A percentile compares a stretch with the other conserved stretches of the same genome.
These are phyloP conservation scores for Silurus glanis DNA, from an alignment of 2,113 vertebrate genomes.

Conservation along the genomic window DNA sequence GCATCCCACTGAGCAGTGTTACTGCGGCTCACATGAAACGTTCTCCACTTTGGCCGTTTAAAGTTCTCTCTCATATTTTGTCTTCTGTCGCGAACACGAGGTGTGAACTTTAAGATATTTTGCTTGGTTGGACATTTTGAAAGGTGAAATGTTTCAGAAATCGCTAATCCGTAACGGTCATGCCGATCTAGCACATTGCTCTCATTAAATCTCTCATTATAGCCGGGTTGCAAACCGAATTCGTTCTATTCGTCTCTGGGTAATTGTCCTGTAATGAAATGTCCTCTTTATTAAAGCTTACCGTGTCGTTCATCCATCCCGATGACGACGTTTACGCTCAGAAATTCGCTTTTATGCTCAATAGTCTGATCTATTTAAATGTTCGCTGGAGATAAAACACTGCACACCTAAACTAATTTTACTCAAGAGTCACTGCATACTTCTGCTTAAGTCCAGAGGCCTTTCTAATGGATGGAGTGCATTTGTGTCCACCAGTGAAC, in stretches of 20 bases:
- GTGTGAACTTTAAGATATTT: not conserved
- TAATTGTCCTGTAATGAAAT: slow-evolving; percentile 43
- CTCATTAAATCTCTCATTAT: slow-evolving; percentile 42
- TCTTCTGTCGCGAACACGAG: not conserved
- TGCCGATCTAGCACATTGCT: not conserved
- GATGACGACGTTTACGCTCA: slow-evolving; percentile 20
- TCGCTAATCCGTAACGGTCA: not conserved
- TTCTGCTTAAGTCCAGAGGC: slow-evolving; percentile 1
- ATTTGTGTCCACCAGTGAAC: too few species aligned
- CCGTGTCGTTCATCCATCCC: slow-evolving; percentile 9
- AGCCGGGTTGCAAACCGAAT: slow-evolving; percentile 34
- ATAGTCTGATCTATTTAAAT: not conserved
- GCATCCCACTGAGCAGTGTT: not conserved
- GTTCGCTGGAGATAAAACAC: slow-evolving; percentile 28
- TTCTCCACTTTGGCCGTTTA: not conserved
- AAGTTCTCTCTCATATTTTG: not conserved
- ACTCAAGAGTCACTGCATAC: slow-evolving; percentile 36
- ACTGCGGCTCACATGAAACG: not conserved
- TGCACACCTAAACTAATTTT: slow-evolving; percentile 35
- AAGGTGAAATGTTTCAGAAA: slow-evolving; percentile 1
- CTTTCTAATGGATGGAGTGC: slow-evolving; percentile 7
- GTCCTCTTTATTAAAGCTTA: slow-evolving; percentile 26
- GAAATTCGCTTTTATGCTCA: slow-evolving; percentile 18
- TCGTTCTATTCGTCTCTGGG: slow-evolving; percentile 31
- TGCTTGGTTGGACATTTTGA: not conserved